Conservation (phyloP, 2,888 invertebrate genomes). For the Schrankia costaestrigalis region DNA sequence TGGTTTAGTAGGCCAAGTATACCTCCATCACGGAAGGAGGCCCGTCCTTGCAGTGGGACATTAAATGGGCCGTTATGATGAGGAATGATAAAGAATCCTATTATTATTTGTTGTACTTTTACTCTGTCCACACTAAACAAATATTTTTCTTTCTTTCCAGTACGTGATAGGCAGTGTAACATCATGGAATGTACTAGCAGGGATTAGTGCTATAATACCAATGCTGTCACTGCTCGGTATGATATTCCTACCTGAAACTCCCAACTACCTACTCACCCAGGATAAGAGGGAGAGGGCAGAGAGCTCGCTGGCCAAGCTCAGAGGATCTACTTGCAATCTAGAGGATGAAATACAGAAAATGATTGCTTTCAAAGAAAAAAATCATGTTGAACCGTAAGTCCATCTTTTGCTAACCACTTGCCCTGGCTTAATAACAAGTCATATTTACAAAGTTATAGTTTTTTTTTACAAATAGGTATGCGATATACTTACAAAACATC, state of each 20-base stretch:
- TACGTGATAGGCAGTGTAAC: slow-evolving; percentile 82
- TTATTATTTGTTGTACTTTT: too few relatives aligned
- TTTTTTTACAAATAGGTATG: too few relatives aligned
- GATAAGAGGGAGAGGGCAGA: slow-evolving; percentile 81
- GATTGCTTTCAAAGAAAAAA: slow-evolving; percentile 82
- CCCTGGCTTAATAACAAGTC: not conserved
- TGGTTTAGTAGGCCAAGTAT: too few relatives aligned
- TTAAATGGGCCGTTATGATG: too few relatives aligned
- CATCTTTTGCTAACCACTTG: too few relatives aligned
- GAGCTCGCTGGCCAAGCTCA: slow-evolving; percentile 77
- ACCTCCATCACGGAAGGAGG: too few relatives aligned
- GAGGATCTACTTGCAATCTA: slow-evolving; percentile 82
- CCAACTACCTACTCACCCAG: slow-evolving; percentile 84
- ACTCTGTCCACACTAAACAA: not conserved
- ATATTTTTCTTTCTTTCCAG: slow-evolving; percentile 40
- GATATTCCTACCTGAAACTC: slow-evolving; percentile 85
- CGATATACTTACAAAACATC: too few relatives aligned
- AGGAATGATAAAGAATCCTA: too few relatives aligned
- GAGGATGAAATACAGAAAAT: slow-evolving; percentile 82
- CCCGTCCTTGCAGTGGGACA: too few relatives aligned
- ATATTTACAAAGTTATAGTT: not conserved
- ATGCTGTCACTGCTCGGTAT: slow-evolving; percentile 81
- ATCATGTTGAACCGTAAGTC: slow-evolving; percentile 80
- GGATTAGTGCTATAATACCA: slow-evolving; percentile 82
- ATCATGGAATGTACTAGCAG: slow-evolving; percentile 83